phyloP scores from a whole-genome alignment of 2,888 invertebrate genomes.

The Podabrus alpinus region DNA sequence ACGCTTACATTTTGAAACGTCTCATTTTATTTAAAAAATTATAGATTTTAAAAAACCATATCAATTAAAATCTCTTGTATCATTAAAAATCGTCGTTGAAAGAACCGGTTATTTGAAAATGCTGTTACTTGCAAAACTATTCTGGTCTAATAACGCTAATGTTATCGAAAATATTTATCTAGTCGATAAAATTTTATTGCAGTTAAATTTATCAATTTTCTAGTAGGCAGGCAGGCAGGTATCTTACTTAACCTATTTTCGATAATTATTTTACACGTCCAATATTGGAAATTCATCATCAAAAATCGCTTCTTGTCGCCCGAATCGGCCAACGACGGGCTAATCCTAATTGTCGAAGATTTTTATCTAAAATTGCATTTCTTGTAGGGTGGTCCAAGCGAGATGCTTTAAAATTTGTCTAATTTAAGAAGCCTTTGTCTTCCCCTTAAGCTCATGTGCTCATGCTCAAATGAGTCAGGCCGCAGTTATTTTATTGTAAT shows the following conservation, averaged over 20 bases:
- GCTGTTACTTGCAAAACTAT: constrained; percentile 2
- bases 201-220: constrained; percentile 4
- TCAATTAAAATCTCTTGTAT: constrained; percentile 4
- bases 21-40: neutral
- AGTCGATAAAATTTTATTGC: neutral
- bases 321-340: neutral
- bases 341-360: neutral
- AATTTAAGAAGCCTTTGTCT: neutral
- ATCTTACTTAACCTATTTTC: neutral
- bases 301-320: neutral
- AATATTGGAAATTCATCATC: neutral
- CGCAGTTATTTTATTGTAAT: neutral
- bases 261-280: neutral
- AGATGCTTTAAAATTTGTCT: neutral
- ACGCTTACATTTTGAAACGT: neutral
- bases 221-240: neutral
- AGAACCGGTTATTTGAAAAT: constrained; percentile 3
- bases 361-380: neutral
- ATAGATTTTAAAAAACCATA: constrained; percentile 1
- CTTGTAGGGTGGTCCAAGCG: neutral
- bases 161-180: constrained; percentile 3
- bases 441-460: neutral
- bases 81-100: constrained; percentile 3
- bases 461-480: neutral
- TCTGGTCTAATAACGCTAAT: neutral